A percentile compares a stretch with the other conserved stretches of the same genome.
Evolutionary conservation across 2,888 invertebrate species (phyloP).

Genomic region (Polietes domitor): DNA sequence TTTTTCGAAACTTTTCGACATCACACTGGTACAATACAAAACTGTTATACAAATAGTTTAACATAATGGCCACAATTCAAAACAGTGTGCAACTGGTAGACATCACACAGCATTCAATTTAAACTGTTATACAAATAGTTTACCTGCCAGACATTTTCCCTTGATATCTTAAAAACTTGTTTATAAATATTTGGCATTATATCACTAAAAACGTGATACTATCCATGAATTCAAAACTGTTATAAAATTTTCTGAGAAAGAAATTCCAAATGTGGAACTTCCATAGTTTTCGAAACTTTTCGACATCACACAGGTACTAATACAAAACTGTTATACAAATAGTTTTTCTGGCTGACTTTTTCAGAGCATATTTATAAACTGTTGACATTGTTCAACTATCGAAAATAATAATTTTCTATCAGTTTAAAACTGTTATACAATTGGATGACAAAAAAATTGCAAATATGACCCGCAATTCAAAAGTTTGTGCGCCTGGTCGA

Average conservation of each 20-base stretch:
- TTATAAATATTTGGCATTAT: no score
- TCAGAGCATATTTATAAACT: no score
- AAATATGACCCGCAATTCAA: no score
- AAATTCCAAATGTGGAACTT: no score
- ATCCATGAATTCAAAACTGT: not conserved
- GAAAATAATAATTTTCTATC: not conserved
- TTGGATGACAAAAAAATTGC: not conserved
- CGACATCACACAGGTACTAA: not conserved
- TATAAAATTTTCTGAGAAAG: not conserved
- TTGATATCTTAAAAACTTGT: no score
- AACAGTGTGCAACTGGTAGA: no score
- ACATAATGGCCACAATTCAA: no score
- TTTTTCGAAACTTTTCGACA: not conserved
- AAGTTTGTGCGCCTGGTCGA: no score
- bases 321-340: not conserved
- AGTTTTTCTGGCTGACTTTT: no score
- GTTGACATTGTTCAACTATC: no score
- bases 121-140: constrained; percentile 1
- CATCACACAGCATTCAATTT: not conserved
- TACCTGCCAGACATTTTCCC: no score
- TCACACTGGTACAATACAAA: not conserved
- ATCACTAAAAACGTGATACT: not conserved
- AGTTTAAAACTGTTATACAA: not conserved
- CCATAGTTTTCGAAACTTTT: no score
- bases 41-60: not conserved